These are phyloP conservation scores for Rhizoglyphus robini DNA, from an alignment of 1,140 invertebrate species.

Conservation along the genomic window DNA sequence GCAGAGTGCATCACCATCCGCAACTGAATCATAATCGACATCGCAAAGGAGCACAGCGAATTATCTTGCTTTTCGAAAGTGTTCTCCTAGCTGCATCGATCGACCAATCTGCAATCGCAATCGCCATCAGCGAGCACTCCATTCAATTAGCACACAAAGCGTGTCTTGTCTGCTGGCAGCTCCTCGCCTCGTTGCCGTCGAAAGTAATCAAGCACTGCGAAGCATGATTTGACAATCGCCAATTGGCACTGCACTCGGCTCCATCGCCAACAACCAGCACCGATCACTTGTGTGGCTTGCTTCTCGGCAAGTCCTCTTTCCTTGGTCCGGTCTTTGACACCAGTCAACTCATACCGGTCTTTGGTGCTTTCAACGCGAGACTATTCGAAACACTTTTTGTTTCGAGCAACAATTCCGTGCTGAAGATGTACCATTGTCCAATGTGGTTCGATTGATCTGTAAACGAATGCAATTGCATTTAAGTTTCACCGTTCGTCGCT, in stretches of 20 bases:
- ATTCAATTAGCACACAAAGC: not conserved
- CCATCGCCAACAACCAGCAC: not conserved
- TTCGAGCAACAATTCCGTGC: no score
- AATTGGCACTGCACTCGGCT: not conserved
- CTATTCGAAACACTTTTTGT: not conserved
- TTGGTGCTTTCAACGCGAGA: not conserved
- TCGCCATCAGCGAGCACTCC: not conserved
- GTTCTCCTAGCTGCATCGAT: conserved; percentile 3
- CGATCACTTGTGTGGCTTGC: not conserved
- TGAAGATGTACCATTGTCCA: no score
- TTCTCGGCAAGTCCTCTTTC: not conserved
- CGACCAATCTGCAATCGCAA: conserved; percentile 5
- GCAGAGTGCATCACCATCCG: not conserved
- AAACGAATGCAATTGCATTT: no score
- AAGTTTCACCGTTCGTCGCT: no score
- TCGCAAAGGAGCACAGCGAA: not conserved
- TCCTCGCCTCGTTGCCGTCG: not conserved
- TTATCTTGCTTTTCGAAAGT: not conserved
- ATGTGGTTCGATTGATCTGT: no score
- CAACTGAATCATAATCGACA: not conserved
- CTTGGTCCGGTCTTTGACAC: not conserved
- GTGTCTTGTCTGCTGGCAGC: not conserved
- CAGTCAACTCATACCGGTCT: not conserved
- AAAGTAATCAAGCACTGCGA: not conserved
- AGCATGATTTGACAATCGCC: conserved; percentile 14